These are phyloP conservation scores for Apistogramma diplotaenia DNA, from an alignment of 2,113 vertebrate genomes.

Conservation along the genomic window DNA sequence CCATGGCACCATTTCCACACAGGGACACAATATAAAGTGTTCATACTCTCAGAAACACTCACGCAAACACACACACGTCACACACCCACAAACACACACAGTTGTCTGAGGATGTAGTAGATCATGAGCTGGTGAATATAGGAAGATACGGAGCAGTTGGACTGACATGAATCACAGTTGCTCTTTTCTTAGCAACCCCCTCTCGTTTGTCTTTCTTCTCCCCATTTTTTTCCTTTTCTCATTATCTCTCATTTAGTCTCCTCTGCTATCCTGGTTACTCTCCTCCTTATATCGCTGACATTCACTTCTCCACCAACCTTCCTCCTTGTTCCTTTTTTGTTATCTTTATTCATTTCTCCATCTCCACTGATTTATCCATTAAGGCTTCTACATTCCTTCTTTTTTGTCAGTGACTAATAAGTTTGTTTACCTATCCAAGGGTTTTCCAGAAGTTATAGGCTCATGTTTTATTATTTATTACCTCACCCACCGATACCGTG, in stretches of 20 bases:
- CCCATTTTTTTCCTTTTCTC: background rate
- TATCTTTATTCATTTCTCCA: background rate
- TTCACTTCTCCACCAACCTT: background rate
- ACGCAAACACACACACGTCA: slow-evolving; percentile 11
- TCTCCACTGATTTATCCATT: background rate
- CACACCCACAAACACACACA: slow-evolving; percentile 2
- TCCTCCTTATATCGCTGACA: background rate
- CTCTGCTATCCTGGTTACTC: background rate
- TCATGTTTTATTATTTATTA: too few relatives aligned
- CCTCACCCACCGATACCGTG: too few relatives aligned
- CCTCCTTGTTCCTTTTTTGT: background rate
- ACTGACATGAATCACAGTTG: slow-evolving; percentile 47
- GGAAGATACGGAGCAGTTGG: slow-evolving; percentile 53
- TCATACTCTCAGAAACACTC: background rate
- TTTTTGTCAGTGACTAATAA: background rate
- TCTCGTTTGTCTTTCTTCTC: slow-evolving; percentile 19
- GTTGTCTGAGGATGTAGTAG: slow-evolving; percentile 42
- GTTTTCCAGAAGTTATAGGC: too few relatives aligned
- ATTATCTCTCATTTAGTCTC: background rate
- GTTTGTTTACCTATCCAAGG: background rate
- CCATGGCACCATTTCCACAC: slow-evolving; percentile 59
- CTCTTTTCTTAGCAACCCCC: slow-evolving; percentile 31
- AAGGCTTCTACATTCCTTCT: background rate
- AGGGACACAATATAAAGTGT: slow-evolving; percentile 57
- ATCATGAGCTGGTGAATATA: slow-evolving; percentile 53